Evolutionary conservation across 2,888 invertebrate species (phyloP).

Genomic region (Plusia festucae): DNA sequence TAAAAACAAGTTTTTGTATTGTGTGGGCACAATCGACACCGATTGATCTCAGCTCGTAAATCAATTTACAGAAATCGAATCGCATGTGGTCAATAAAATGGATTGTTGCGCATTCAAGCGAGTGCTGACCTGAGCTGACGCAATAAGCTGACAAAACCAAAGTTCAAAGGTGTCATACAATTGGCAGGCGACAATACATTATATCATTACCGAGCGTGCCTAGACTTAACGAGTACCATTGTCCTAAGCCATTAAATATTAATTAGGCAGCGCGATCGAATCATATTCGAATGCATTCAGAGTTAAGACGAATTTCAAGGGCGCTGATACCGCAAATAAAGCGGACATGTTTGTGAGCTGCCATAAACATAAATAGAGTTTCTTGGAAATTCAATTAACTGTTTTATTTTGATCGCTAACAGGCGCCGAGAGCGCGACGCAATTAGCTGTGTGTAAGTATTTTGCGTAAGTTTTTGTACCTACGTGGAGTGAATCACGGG

Average conservation of each 20-base stretch:
- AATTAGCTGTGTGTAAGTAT: constrained; percentile 52
- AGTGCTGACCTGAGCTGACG: neutral
- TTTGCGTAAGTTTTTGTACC: constrained; percentile 59
- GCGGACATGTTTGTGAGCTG: constrained; percentile 61
- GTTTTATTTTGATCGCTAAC: constrained; percentile 64
- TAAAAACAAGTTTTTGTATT: neutral
- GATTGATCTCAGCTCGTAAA: neutral
- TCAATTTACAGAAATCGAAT: neutral
- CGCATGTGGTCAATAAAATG: neutral
- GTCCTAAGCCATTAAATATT: constrained; percentile 3
- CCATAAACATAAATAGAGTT: constrained; percentile 72
- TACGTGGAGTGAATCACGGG: constrained; percentile 54
- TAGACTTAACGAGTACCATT: constrained; percentile 24
- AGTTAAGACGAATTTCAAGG: constrained; percentile 63
- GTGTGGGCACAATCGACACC: neutral
- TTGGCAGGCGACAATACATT: constrained; percentile 22
- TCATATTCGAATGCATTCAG: constrained; percentile 30
- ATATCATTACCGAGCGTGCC: constrained; percentile 20
- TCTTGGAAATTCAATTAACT: constrained; percentile 73
- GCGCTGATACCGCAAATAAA: constrained; percentile 59
- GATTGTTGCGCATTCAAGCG: neutral
- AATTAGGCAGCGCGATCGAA: constrained; percentile 30
- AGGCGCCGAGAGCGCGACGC: constrained; percentile 56
- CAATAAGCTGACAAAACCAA: constrained; percentile 9
- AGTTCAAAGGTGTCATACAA: constrained; percentile 14